phyloP scores from a whole-genome alignment of 2,113 vertebrate genomes.

The Gasterosteus nipponicus region DNA sequence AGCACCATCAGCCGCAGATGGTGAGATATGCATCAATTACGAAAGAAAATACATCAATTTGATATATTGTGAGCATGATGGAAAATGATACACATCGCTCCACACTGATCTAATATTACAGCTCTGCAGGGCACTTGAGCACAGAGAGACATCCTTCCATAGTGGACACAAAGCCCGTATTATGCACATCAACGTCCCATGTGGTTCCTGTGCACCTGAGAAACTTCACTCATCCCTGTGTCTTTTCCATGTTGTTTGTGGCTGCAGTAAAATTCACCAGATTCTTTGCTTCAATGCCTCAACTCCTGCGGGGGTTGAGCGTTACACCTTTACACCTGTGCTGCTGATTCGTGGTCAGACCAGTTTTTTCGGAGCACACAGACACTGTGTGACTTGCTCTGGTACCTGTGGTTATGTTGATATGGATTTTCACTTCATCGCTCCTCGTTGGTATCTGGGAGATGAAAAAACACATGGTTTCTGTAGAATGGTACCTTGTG shows the following conservation, averaged over 20 bases:
- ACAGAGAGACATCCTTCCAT: constrained; percentile 10
- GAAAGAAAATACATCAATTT: constrained; percentile 34
- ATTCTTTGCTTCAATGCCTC: constrained; percentile 9
- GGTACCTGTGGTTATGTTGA: constrained; percentile 52
- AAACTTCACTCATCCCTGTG: constrained; percentile 26
- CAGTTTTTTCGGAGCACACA: neutral
- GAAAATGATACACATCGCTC: constrained; percentile 19
- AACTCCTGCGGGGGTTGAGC: constrained; percentile 4
- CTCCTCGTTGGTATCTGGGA: constrained; percentile 6
- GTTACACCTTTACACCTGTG: neutral
- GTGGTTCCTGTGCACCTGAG: constrained; percentile 15
- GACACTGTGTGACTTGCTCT: constrained; percentile 16
- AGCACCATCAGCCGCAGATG: constrained; percentile 37
- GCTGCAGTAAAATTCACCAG: constrained; percentile 30
- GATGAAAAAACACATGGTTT: constrained; percentile 41
- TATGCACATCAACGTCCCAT: constrained; percentile 27
- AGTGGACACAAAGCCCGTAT: constrained; percentile 30
- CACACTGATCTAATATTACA: constrained; percentile 45
- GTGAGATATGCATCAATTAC: constrained; percentile 53
- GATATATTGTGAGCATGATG: constrained; percentile 39
- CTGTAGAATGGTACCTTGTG: constrained; percentile 16
- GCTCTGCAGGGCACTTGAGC: constrained; percentile 51
- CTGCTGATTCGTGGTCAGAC: constrained; percentile 33
- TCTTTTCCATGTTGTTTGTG: constrained; percentile 18
- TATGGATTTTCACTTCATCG: constrained; percentile 50